phyloP scores from a whole-genome alignment of 2,888 invertebrate genomes.

The Andrena bicolor region DNA sequence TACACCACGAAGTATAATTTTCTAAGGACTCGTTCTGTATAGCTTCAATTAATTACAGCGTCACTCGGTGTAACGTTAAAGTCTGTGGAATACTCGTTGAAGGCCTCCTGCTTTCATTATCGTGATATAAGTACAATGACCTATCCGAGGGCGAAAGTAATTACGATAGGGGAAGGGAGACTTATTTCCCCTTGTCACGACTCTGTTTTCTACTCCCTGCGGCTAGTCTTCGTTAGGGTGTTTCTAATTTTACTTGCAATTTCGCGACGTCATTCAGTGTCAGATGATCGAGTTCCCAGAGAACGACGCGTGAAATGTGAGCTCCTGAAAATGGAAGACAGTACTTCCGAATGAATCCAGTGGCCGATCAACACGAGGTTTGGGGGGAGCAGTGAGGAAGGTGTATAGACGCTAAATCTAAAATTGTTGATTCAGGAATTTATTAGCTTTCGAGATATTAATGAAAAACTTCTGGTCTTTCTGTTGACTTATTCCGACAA shows the following conservation, averaged over 20 bases:
- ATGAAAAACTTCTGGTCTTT: no score
- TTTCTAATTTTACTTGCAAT: conserved; percentile 44
- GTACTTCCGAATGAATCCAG: not conserved
- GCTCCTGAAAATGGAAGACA: not conserved
- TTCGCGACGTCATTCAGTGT: conserved; percentile 11
- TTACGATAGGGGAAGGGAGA: conserved; percentile 38
- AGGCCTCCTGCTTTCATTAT: conserved; percentile 15
- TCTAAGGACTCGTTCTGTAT: not conserved
- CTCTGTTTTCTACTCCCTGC: conserved; percentile 13
- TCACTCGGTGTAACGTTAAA: not conserved
- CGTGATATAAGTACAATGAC: conserved; percentile 11
- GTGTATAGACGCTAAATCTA: no score
- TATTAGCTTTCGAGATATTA: no score
- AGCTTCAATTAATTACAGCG: not conserved
- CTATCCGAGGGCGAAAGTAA: conserved; percentile 22
- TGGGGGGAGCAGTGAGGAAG: no score
- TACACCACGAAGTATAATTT: not conserved
- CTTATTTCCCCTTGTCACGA: conserved; percentile 45
- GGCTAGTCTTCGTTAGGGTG: conserved; percentile 11
- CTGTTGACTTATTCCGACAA: no score
- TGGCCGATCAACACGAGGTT: no score
- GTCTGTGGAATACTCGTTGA: not conserved
- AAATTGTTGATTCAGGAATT: no score
- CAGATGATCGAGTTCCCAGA: conserved; percentile 17
- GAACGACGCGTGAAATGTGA: not conserved